These are phyloP conservation scores for Amphiprion clarkii DNA, from an alignment of 2,797 vertebrate species.

Conservation along the genomic window DNA sequence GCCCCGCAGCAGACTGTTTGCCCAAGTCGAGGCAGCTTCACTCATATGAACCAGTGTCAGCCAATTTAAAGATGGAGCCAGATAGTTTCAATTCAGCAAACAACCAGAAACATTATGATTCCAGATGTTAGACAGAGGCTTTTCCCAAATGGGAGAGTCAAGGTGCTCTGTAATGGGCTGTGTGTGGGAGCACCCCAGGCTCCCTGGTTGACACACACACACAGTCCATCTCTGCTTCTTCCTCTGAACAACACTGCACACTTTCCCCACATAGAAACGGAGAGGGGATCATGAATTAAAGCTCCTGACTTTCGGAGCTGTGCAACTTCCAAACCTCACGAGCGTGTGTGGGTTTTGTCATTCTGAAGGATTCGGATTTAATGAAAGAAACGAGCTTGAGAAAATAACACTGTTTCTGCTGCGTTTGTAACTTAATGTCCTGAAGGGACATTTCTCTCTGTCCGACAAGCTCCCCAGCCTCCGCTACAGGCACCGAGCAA, in stretches of 20 bases:
- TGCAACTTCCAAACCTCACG: conserved; percentile 51
- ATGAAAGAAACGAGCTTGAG: conserved; percentile 74
- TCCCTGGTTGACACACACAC: conserved; percentile 70
- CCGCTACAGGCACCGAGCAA: conserved; percentile 61
- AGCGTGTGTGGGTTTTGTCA: conserved; percentile 71
- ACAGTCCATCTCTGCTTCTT: conserved; percentile 63
- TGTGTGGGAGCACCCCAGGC: conserved; percentile 68
- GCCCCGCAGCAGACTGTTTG: conserved; percentile 6
- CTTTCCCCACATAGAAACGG: conserved; percentile 68
- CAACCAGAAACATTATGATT: conserved; percentile 60
- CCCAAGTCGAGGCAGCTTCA: conserved; percentile 25
- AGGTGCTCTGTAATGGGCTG: conserved; percentile 75
- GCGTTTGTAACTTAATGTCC: conserved; percentile 66
- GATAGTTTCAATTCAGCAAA: conserved; percentile 58
- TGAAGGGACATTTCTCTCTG: conserved; percentile 70
- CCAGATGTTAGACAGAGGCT: conserved; percentile 68
- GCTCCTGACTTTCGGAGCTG: conserved; percentile 64
- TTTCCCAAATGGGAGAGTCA: conserved; percentile 67
- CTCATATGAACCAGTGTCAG: conserved; percentile 33
- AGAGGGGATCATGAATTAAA: conserved; percentile 75
- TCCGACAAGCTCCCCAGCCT: conserved; percentile 40
- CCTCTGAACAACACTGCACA: conserved; percentile 58
- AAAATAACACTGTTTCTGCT: conserved; percentile 72
- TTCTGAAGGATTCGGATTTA: conserved; percentile 73
- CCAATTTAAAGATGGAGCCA: conserved; percentile 55